Evolutionary conservation across 2,113 vertebrate genomes (phyloP).

Genomic region (Crotalus horridus): DNA sequence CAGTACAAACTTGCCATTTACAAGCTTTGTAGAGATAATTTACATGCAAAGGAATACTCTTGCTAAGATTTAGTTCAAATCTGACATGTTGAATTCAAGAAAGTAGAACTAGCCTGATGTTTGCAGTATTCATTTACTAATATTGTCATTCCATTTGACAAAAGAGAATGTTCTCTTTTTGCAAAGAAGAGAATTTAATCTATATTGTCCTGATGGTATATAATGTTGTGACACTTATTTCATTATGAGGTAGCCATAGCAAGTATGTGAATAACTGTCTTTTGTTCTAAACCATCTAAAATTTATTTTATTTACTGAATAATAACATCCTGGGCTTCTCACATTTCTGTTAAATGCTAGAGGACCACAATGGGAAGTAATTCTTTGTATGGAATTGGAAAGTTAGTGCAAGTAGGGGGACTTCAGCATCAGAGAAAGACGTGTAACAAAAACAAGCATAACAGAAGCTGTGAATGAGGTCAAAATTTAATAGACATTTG

Average conservation of each 20-base stretch:
- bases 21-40: slow-evolving; percentile 4
- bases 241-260: neutral
- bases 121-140: neutral
- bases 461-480: no score
- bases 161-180: neutral
- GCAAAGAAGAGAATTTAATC: neutral
- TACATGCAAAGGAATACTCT: neutral
- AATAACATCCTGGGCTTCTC: neutral
- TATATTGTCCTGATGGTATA: neutral
- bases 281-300: neutral
- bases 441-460: no score
- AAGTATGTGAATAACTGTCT: neutral
- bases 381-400: neutral
- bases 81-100: neutral
- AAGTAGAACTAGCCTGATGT: neutral
- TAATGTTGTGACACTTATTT: neutral
- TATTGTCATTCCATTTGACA: neutral
- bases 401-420: neutral
- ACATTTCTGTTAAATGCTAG: neutral
- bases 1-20: slow-evolving; percentile 3
- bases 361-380: neutral
- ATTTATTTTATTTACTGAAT: neutral
- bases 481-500: no score
- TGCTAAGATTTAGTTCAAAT: neutral
- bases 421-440: no score